Conservation (phyloP, 1,140 invertebrate genomes). For the Bombus balteatus region DNA sequence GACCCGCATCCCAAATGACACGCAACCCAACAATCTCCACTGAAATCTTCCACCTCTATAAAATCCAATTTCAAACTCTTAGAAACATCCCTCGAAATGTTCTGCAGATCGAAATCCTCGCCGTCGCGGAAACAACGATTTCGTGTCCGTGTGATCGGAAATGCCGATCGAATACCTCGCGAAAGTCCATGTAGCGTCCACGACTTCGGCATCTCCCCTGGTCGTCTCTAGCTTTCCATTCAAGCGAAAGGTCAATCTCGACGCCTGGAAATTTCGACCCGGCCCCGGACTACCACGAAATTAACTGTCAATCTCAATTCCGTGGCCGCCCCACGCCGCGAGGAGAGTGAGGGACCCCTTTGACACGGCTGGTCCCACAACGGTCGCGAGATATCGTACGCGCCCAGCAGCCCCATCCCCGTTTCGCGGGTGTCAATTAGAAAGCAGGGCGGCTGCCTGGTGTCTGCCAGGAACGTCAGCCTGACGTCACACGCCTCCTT, state of each 20-base stretch:
- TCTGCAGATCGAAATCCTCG: no score
- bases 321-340: slow-evolving; percentile 56
- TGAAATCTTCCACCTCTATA: no score
- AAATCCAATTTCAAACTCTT: no score
- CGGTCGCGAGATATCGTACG: slow-evolving; percentile 28
- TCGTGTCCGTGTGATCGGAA: slow-evolving; percentile 27
- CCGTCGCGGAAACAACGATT: no score
- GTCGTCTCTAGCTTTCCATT: slow-evolving; percentile 68
- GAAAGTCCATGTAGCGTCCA: neutral
- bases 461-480: slow-evolving; percentile 60
- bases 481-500: slow-evolving; percentile 51
- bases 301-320: slow-evolving; percentile 84
- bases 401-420: slow-evolving; percentile 37
- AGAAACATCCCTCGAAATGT: no score
- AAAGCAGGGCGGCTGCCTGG: slow-evolving; percentile 44
- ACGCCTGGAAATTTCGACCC: slow-evolving; percentile 77
- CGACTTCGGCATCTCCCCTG: slow-evolving; percentile 9
- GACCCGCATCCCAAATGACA: no score
- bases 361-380: slow-evolving; percentile 46
- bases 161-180: slow-evolving; percentile 26
- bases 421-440: slow-evolving; percentile 66
- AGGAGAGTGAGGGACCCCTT: slow-evolving; percentile 31
- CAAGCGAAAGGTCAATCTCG: slow-evolving; percentile 79
- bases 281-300: slow-evolving; percentile 75
- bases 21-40: no score